phyloP scores from a whole-genome alignment of 1,140 invertebrate genomes.

The Bombus haemorrhoidalis region DNA sequence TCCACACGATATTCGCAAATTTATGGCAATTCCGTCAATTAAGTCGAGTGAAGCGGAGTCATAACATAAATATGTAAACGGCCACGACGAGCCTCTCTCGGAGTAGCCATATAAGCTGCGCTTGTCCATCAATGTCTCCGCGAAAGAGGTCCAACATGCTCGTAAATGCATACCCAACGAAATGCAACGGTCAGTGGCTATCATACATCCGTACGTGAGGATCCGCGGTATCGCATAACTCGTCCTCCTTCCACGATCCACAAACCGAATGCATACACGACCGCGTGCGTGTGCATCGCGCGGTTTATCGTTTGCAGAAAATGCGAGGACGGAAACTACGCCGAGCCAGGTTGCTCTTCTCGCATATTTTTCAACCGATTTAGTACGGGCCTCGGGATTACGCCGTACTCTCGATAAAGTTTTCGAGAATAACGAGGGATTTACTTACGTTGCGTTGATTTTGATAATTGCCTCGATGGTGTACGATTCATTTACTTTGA shows the following conservation, averaged over 20 bases:
- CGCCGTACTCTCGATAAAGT: background rate
- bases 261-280: background rate
- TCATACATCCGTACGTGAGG: constrained; percentile 65
- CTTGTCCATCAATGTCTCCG: constrained; percentile 82
- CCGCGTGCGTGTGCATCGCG: constrained; percentile 36
- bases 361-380: constrained; percentile 27
- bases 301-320: constrained; percentile 42
- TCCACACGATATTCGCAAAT: constrained; percentile 79
- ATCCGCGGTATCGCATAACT: constrained; percentile 65
- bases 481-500: background rate
- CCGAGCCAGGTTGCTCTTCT: background rate
- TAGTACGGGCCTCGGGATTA: background rate
- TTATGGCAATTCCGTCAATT: constrained; percentile 82
- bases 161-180: constrained; percentile 77
- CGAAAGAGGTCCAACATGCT: constrained; percentile 76
- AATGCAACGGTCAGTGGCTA: constrained; percentile 73
- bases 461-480: background rate
- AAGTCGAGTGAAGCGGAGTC: constrained; percentile 79
- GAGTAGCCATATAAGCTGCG: constrained; percentile 78
- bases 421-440: constrained; percentile 20
- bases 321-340: background rate
- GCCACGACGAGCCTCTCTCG: constrained; percentile 65
- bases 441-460: too few species aligned
- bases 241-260: constrained; percentile 2
- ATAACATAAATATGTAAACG: constrained; percentile 83